Conservation (phyloP, 2,113 vertebrate genomes). For the Ranitomeya imitator region DNA sequence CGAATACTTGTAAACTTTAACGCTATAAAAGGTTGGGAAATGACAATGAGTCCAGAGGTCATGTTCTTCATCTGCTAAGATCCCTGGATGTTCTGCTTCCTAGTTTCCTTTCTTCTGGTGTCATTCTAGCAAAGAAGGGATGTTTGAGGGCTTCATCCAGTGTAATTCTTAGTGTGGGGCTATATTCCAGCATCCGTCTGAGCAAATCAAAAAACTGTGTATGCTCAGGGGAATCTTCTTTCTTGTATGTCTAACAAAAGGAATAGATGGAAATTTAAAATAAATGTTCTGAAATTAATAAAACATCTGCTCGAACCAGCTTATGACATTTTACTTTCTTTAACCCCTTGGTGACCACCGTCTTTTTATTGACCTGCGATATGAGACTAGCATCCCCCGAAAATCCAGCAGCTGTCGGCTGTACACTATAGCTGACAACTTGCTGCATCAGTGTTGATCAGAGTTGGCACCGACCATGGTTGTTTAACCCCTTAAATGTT, state of each 20-base stretch:
- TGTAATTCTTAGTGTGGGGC: slow-evolving; percentile 84
- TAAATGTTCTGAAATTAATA: background rate
- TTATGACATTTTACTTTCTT: background rate
- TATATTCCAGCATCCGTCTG: slow-evolving; percentile 89
- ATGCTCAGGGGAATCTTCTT: slow-evolving; percentile 80
- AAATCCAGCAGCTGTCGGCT: too few species aligned
- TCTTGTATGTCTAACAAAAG: slow-evolving; percentile 84
- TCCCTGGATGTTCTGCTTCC: slow-evolving; percentile 67
- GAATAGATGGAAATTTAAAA: background rate
- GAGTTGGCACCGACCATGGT: too few species aligned
- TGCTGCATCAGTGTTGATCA: too few species aligned
- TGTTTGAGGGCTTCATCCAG: slow-evolving; percentile 86
- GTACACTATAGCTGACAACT: too few species aligned
- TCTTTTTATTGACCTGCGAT: too few species aligned
- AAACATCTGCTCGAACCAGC: too few species aligned
- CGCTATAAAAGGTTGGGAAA: background rate
- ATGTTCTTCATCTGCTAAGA: slow-evolving; percentile 75
- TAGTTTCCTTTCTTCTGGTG: slow-evolving; percentile 71
- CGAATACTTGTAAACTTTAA: background rate
- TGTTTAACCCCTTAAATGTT: too few species aligned
- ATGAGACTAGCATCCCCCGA: too few species aligned
- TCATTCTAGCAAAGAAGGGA: slow-evolving; percentile 82
- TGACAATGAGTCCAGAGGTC: background rate
- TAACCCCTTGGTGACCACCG: background rate
- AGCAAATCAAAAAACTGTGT: slow-evolving; percentile 90